phyloP scores from a whole-genome alignment of 2,113 vertebrate species.

The Isichthys henryi region DNA sequence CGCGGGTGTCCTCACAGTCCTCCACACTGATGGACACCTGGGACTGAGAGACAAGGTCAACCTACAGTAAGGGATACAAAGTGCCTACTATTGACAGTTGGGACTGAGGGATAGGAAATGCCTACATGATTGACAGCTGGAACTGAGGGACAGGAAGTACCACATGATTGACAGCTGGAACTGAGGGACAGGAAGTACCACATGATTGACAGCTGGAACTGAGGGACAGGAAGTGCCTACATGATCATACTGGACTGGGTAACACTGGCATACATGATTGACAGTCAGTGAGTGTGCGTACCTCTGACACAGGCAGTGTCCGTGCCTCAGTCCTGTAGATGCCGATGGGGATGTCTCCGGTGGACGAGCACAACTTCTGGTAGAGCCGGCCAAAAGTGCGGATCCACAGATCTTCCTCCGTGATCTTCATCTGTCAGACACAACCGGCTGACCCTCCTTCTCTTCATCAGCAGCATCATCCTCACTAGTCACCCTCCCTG shows the following conservation, averaged over 20 bases:
- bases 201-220: not conserved
- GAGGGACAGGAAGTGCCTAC: not conserved
- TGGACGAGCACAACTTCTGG: constrained; percentile 71
- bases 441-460: constrained; percentile 9
- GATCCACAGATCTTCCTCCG: constrained; percentile 72
- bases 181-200: not conserved
- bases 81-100: not conserved
- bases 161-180: not conserved
- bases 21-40: constrained; percentile 73
- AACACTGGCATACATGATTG: not conserved
- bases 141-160: not conserved
- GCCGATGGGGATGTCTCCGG: constrained; percentile 71
- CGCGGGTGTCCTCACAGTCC: constrained; percentile 70
- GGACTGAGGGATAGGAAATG: not conserved
- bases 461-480: constrained; percentile 5
- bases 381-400: constrained; percentile 68
- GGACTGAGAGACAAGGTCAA: constrained; percentile 46
- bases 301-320: constrained; percentile 65
- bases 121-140: not conserved
- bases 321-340: constrained; percentile 72
- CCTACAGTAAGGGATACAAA: too few species aligned
- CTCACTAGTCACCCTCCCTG: not conserved
- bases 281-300: constrained; percentile 25
- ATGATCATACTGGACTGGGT: not conserved
- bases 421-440: constrained; percentile 63